Conservation (phyloP, 2,113 vertebrate genomes). For the Pionites leucogaster region DNA sequence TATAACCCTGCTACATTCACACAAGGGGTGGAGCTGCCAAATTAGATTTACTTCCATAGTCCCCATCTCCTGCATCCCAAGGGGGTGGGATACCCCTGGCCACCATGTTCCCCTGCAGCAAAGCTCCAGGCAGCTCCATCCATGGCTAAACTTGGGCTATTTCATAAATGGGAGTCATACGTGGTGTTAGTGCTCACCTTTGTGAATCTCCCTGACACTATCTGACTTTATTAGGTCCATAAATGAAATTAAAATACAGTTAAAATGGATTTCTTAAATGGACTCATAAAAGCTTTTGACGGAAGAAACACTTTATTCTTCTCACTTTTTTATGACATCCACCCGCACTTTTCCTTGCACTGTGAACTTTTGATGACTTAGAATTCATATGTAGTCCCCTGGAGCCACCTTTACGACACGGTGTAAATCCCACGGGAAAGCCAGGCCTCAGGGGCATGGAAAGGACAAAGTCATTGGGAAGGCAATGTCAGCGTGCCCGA, state of each 20-base stretch:
- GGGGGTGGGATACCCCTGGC: neutral
- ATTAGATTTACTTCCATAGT: neutral
- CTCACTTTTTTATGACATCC: slow-evolving; percentile 28
- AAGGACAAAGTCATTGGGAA: neutral
- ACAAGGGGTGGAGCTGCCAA: neutral
- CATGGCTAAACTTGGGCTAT: neutral
- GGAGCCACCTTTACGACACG: accelerated
- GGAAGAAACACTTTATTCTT: slow-evolving; percentile 31
- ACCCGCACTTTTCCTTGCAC: neutral
- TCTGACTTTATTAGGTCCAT: slow-evolving; percentile 2
- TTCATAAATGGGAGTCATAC: neutral
- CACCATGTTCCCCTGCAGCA: accelerated
- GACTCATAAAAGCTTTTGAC: slow-evolving; percentile 29
- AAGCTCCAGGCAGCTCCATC: neutral
- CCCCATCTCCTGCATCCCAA: neutral
- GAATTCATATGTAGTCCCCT: neutral
- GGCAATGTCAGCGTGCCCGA: accelerated
- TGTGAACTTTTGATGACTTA: slow-evolving; percentile 2
- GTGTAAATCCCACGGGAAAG: neutral
- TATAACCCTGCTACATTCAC: slow-evolving; percentile 20
- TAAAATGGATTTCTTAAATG: slow-evolving; percentile 37
- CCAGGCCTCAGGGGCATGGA: neutral
- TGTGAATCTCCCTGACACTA: neutral
- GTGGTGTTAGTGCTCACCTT: neutral
- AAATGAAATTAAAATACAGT: slow-evolving; percentile 52